These are phyloP conservation scores for Vidua chalybeata DNA, from an alignment of 2,113 vertebrate genomes.

Conservation along the genomic window DNA sequence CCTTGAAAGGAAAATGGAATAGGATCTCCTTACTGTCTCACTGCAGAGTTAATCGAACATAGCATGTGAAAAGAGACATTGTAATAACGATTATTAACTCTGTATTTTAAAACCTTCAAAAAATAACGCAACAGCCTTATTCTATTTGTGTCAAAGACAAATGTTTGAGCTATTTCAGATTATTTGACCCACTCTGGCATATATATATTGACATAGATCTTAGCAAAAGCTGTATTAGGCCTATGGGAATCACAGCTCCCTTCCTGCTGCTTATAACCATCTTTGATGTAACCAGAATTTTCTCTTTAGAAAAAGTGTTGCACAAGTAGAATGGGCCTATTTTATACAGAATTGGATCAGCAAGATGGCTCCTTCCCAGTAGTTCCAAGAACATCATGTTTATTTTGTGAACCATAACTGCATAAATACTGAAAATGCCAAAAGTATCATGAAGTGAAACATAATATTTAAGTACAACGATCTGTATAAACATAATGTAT, in stretches of 20 bases:
- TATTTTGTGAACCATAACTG: background rate
- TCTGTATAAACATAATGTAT: background rate
- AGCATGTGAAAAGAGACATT: background rate
- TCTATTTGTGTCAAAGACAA: constrained; percentile 47
- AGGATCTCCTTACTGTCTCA: background rate
- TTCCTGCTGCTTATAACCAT: background rate
- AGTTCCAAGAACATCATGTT: background rate
- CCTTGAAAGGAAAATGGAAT: constrained; percentile 6
- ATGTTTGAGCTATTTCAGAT: constrained; percentile 9
- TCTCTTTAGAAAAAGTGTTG: background rate
- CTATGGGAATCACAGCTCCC: background rate
- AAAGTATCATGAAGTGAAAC: background rate
- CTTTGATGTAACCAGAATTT: background rate
- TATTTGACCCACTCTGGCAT: constrained; percentile 11
- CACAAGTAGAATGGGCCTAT: background rate
- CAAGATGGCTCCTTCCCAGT: background rate
- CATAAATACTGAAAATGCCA: background rate
- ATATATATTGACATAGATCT: background rate
- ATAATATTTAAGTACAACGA: background rate
- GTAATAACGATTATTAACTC: background rate
- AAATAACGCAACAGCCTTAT: background rate
- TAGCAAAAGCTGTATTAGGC: background rate
- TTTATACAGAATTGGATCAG: background rate
- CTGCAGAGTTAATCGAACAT: background rate
- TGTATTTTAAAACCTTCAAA: constrained; percentile 19